phyloP scores from a whole-genome alignment of 2,113 vertebrate species.

The Muscicapa adusta region DNA sequence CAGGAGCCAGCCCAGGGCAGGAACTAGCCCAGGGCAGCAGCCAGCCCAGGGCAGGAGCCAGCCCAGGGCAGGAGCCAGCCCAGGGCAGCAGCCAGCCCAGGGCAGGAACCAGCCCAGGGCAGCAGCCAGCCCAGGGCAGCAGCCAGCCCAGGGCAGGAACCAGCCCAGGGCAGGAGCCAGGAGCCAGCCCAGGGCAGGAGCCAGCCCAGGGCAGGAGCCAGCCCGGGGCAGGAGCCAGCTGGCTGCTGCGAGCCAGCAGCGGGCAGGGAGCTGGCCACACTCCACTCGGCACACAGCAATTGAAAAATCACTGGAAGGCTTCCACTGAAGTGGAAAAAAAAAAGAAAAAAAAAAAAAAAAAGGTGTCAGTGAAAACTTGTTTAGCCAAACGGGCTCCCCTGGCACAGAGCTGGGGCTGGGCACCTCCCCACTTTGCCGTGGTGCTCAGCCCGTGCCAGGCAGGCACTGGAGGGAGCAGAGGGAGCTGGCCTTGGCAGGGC shows the following conservation, averaged over 20 bases:
- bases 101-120: too few species aligned
- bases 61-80: background rate
- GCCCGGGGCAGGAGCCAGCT: too few species aligned
- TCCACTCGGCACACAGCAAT: background rate
- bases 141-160: too few species aligned
- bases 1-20: too few species aligned
- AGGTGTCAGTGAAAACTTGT: slow-evolving; percentile 20
- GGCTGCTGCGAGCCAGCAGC: background rate
- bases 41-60: too few species aligned
- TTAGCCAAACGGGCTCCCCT: slow-evolving; percentile 5
- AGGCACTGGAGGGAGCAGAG: background rate
- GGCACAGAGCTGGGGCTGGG: background rate
- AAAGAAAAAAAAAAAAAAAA: background rate
- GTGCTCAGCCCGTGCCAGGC: background rate
- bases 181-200: too few species aligned
- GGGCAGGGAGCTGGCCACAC: background rate
- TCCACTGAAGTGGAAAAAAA: background rate
- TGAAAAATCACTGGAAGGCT: background rate
- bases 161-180: too few species aligned
- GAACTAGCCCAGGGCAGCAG: too few species aligned
- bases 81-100: background rate
- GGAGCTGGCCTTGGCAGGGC: background rate
- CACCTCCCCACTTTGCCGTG: background rate
- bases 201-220: background rate
- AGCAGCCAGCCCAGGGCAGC: too few species aligned